Evolutionary conservation across 2,888 invertebrate genomes (phyloP), one percentile per base, ranked within the genome.

Genomic region (Uloborus plumipes): DNA sequence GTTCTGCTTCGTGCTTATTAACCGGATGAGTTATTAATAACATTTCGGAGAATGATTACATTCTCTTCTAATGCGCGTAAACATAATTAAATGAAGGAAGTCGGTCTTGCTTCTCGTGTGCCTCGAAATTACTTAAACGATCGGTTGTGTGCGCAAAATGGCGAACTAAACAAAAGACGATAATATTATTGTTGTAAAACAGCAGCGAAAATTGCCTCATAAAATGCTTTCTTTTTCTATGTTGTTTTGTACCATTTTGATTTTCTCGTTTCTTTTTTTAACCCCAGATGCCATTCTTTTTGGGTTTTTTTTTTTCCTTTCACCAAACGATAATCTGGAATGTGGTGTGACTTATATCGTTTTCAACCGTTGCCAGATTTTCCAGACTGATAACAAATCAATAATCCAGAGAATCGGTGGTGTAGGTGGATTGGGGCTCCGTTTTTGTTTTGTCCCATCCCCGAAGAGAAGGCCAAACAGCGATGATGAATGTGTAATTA

Each of bases 11-110:
- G 69, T 71, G 81, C 82, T 82, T 82, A 82, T 76, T 82, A 82
- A 75, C 64, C 69, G 76, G 76, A 82, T 82, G 66, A 72, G 76
- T 82, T 82, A 82, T 82, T 82, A 82, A 76, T 82, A 82, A 82
- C 76, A 76, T 82, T 82, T 82, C 71, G 82, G 53, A 72, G 67
- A 82, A 76, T 76, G 82, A 82, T 82, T 76, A 59, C 64, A 66
- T 76, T 76, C 76, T 65, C 72, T 51, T 64, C 74, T 75, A 81
- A 81, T 81, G 81, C 64, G 70, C 74, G 74, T 80, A 74, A 80
- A 74, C 74, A 80, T 69, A 80, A 80, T 80, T 74, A 74, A 74
- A 80, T 80, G 80, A 74, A 71, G 78, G 65, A 71, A 76, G 76
- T 69, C 69, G 69, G 77, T 78, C 71, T 78, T 71, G 70, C 64